These are phyloP conservation scores for Berghia stephanieae DNA, from an alignment of 1,140 invertebrate species.

Conservation along the genomic window DNA sequence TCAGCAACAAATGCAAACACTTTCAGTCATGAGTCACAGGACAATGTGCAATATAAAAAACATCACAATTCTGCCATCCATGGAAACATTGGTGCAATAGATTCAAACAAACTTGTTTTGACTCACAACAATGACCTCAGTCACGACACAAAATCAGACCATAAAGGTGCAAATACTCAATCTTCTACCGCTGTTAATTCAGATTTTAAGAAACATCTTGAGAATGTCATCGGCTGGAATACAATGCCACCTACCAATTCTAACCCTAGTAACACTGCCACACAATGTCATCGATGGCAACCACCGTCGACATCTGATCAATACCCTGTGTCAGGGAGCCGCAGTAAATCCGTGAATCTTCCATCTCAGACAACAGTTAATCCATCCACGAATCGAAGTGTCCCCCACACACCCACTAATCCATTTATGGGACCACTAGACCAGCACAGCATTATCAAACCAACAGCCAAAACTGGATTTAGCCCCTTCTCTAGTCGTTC, in stretches of 20 bases:
- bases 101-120: no score
- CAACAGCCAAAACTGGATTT: neutral
- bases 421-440: neutral
- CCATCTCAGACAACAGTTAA: neutral
- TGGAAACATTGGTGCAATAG: no score
- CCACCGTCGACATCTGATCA: no score
- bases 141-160: no score
- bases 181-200: neutral
- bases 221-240: no score
- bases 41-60: no score
- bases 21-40: no score
- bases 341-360: neutral
- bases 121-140: no score
- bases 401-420: neutral
- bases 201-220: conserved; percentile 15
- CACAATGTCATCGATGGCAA: no score
- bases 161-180: neutral
- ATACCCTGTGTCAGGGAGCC: neutral
- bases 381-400: neutral
- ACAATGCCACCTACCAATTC: no score
- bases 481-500: neutral
- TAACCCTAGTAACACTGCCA: no score
- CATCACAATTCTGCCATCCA: neutral
- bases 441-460: conserved; percentile 17
- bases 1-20: no score